Conservation (phyloP, 2,888 invertebrate genomes). For the Drosophila nr. perissopoda region DNA sequence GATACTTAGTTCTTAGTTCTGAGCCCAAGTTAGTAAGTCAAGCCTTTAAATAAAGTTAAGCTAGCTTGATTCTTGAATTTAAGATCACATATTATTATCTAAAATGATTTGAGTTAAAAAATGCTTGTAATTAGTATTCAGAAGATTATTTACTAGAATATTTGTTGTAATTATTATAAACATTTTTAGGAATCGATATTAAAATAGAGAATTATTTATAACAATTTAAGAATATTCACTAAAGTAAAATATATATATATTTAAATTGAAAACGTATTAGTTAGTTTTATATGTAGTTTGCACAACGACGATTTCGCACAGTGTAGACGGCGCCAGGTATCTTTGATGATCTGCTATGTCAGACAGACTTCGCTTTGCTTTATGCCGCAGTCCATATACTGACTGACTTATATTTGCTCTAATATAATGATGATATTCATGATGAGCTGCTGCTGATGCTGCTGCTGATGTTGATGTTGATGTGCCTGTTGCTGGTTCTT, state of each 20-base stretch:
- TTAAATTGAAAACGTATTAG: background rate
- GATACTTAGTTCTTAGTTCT: too few relatives aligned
- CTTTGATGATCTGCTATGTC: constrained; percentile 44
- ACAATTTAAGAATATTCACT: rapidly evolving
- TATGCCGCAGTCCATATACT: constrained; percentile 18
- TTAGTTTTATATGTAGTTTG: background rate
- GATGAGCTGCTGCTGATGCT: constrained; percentile 8
- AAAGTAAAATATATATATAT: background rate
- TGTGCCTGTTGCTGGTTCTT: constrained; percentile 15
- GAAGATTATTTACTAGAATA: background rate
- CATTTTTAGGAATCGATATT: background rate
- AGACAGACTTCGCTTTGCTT: constrained; percentile 14
- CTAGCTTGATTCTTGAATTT: too few relatives aligned
- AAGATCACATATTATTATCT: too few relatives aligned
- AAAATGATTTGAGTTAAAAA: too few relatives aligned
- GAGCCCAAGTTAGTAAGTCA: too few relatives aligned
- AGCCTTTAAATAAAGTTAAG: too few relatives aligned
- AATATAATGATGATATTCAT: constrained; percentile 24
- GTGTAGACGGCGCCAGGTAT: constrained; percentile 27
- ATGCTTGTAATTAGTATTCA: background rate
- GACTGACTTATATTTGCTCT: background rate
- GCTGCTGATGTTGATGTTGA: background rate
- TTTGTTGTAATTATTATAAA: background rate
- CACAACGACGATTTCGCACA: background rate
- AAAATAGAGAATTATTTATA: background rate